Evolutionary conservation across 2,888 invertebrate genomes (phyloP).

Genomic region (Lochmaea crataegi): DNA sequence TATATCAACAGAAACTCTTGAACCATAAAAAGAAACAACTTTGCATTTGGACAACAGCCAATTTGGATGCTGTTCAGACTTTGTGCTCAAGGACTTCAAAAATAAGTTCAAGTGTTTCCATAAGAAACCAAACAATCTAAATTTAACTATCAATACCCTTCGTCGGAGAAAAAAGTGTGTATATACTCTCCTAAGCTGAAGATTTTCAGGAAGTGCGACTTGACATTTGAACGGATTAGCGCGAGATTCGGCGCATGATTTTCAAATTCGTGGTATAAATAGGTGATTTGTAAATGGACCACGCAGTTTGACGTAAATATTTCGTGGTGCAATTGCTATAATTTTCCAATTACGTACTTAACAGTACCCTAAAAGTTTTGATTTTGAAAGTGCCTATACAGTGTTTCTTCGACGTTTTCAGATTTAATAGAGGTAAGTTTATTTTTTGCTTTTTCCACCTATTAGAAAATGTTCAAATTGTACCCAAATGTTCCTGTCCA

Average conservation of each 20-base stretch:
- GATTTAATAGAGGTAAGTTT: neutral
- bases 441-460: neutral
- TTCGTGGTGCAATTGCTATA: conserved; percentile 38
- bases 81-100: conserved; percentile 23
- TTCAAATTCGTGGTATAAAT: conserved; percentile 52
- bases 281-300: conserved; percentile 50
- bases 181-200: neutral
- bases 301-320: conserved; percentile 50
- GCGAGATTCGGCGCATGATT: conserved; percentile 36
- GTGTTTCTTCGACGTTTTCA: neutral
- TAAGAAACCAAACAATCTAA: conserved; percentile 26
- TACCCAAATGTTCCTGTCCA: too few relatives aligned
- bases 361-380: conserved; percentile 18
- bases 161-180: conserved; percentile 10
- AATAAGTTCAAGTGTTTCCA: conserved; percentile 31
- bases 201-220: conserved; percentile 33
- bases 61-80: conserved; percentile 64
- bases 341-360: conserved; percentile 5
- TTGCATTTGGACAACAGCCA: conserved; percentile 71
- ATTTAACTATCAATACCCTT: conserved; percentile 30
- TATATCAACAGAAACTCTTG: conserved; percentile 33
- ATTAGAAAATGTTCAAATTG: neutral
- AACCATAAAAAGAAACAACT: conserved; percentile 61
- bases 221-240: conserved; percentile 23
- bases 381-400: conserved; percentile 8